Base-by-base conservation (phyloP, 2,113 vertebrate species). In the Emydura subglobosa region DNA sequence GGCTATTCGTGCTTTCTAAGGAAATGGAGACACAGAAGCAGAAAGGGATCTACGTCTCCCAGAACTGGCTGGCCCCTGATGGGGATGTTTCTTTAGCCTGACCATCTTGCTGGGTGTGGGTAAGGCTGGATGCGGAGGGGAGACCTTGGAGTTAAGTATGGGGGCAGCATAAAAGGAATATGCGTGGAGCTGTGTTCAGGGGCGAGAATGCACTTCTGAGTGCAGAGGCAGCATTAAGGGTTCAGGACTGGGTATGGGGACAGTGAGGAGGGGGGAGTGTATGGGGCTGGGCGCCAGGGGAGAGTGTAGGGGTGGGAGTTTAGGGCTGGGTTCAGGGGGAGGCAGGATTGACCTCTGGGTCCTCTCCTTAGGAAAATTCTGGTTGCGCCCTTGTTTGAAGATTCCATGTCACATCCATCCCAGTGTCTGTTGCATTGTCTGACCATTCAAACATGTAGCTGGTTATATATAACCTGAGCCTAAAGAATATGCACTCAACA, bases 371-470 rank as follows among this genome's bases (percentile, higher is more conserved):
- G 65, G n/a, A 72, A 72, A 72, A 39, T 72, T 72, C n/a, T 72
- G n/a, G 65, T 72, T 72, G 34, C 5, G 9, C 19, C n/a, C 19
- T 39, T 39, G 65, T 61, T 39, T 44, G 31, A 55, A 83, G 14
- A 1, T 42, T 8, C 54, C 5, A 16, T 22, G 42, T 6, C 7
- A 25, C 11, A 12, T 10, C 0, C 68, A 17, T 8, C 29, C 80
- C 34, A 49, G n/a, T 72, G 76, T 83, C 80, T 68, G 87, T 79
- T 51, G 76, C 76, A 42, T 42, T 16, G 2, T 85, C 49, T 68
- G 42, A 49, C 57, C 1, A 0, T 68, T 91, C 22, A 74, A 81
- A 92, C 79, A 16, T 0, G 1, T 82, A 11, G 8, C 6, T 74
- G 4, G 47, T 86, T 51, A 31, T 61, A 57, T 39, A 85, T 13